These are phyloP conservation scores for Brenthis ino DNA, from an alignment of 2,888 invertebrate genomes.

Conservation along the genomic window DNA sequence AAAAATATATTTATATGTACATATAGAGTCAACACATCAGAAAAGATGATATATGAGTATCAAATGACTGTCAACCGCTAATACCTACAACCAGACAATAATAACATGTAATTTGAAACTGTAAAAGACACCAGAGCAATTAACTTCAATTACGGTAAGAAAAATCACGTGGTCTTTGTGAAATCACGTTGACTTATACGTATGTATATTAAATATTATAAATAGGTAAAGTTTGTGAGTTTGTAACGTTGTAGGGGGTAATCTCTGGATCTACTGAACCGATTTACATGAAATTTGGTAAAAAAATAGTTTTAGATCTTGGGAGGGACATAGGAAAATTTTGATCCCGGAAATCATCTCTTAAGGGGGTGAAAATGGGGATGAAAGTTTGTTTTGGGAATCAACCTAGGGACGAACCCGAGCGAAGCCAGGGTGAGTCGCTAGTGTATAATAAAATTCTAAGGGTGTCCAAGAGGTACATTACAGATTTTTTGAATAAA, in stretches of 20 bases:
- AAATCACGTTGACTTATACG: not conserved
- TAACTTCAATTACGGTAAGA: conserved; percentile 8
- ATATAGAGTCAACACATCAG: not conserved
- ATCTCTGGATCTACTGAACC: no score
- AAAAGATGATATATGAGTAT: conserved; percentile 5
- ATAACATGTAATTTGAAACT: conserved; percentile 3
- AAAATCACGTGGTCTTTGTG: not conserved
- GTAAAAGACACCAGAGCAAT: conserved; percentile 8
- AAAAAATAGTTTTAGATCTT: no score
- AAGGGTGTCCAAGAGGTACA: not conserved
- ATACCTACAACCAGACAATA: conserved; percentile 1
- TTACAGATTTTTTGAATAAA: not conserved
- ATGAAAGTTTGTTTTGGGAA: no score
- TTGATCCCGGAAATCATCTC: no score
- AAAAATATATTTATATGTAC: no score
- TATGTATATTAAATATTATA: not conserved
- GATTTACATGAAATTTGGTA: no score
- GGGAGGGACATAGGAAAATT: no score
- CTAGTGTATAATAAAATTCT: not conserved
- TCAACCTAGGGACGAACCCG: no score
- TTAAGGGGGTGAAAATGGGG: no score
- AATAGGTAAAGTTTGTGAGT: no score
- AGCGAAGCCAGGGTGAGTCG: no score
- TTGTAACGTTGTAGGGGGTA: no score
- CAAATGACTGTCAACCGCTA: conserved; percentile 4